Percentiles rank a stretch among this genome's conserved stretches.
Conservation (phyloP, 2,888 invertebrate species). For the Scaptomyza parva region DNA sequence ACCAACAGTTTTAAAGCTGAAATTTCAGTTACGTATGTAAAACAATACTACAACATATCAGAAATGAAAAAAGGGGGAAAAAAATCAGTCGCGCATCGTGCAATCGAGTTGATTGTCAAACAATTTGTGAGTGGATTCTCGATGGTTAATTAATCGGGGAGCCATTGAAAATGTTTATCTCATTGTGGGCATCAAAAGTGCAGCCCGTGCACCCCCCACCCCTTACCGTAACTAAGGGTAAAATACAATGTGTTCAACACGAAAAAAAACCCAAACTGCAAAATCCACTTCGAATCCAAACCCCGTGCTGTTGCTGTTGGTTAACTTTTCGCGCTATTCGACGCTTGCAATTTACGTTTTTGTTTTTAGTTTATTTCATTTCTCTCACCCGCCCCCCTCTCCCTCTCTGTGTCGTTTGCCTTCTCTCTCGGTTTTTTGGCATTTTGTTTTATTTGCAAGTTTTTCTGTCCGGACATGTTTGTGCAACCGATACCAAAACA, state of each 20-base stretch:
- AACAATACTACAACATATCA: background rate
- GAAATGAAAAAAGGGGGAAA: background rate
- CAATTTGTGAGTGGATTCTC: constrained; percentile 54
- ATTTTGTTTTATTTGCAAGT: constrained; percentile 31
- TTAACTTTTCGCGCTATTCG: constrained; percentile 46
- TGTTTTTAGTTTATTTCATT: constrained; percentile 33
- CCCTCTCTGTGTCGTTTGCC: background rate
- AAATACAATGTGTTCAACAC: constrained; percentile 5
- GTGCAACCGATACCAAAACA: constrained; percentile 68
- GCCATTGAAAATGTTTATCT: constrained; percentile 49
- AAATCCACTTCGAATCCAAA: background rate
- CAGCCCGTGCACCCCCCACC: background rate
- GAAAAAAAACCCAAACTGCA: background rate
- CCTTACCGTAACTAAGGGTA: background rate
- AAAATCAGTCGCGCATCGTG: constrained; percentile 3
- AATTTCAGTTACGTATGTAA: constrained; percentile 1
- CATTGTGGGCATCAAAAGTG: constrained; percentile 43
- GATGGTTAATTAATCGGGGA: constrained; percentile 70
- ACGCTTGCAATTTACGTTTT: constrained; percentile 36
- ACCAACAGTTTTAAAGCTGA: background rate
- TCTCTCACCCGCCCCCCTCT: background rate
- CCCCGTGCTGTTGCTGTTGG: background rate
- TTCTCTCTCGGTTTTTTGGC: constrained; percentile 3
- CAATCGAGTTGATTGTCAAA: constrained; percentile 53
- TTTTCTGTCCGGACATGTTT: constrained; percentile 35